Conservation (phyloP, 1,140 invertebrate species). For the Heliconius eleuchia region DNA sequence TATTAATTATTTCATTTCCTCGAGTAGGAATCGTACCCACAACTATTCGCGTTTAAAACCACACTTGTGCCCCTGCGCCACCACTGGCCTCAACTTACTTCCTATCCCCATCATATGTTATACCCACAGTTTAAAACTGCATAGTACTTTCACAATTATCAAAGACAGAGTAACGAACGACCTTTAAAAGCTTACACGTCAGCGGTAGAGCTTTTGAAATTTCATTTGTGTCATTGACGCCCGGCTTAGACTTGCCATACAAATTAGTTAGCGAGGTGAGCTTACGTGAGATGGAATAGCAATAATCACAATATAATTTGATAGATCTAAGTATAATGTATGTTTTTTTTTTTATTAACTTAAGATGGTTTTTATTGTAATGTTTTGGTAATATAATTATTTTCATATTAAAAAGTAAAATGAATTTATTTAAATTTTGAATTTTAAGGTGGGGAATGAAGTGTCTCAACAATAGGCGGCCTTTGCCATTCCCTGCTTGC, state of each 20-base stretch:
- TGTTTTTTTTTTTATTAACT: too few species aligned
- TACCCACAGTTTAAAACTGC: neutral
- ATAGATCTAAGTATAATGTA: neutral
- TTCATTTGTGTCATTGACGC: constrained; percentile 10
- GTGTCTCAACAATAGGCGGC: too few species aligned
- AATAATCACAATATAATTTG: neutral
- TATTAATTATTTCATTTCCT: neutral
- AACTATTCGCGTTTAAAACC: neutral
- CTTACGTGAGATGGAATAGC: neutral
- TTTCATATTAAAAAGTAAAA: too few species aligned
- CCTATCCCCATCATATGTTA: neutral
- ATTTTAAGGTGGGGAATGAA: too few species aligned
- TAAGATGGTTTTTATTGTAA: too few species aligned
- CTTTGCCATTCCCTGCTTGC: too few species aligned
- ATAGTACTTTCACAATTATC: constrained; percentile 4
- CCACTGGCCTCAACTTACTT: too few species aligned
- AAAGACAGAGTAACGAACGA: neutral
- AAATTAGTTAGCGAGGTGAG: neutral
- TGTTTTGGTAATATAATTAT: too few species aligned
- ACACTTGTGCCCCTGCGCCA: too few species aligned
- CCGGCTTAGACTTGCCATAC: neutral
- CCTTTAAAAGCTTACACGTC: constrained; percentile 8
- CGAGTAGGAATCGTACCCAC: neutral
- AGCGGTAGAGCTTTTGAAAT: constrained; percentile 6
- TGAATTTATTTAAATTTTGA: too few species aligned